Base-by-base conservation (phyloP, 1,140 invertebrate species). In the Leptonema lineaticorne region DNA sequence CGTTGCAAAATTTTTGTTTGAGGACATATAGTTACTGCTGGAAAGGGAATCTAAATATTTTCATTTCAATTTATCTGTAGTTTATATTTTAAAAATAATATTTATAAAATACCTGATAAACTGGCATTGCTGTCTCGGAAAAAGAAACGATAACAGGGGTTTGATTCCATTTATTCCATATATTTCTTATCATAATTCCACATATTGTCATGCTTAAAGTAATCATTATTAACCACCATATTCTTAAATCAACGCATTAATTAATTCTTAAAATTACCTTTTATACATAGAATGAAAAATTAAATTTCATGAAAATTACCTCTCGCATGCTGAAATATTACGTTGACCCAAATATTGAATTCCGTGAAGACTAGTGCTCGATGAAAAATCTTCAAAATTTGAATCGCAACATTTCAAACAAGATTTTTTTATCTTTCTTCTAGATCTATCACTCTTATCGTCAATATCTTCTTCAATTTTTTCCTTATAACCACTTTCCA, bases 1-100 rank as follows among this genome's bases (percentile, higher is more conserved):
- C 74, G 77, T 70, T 81, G 79, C 27, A 78, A 77, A 1, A 83
- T 76, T 71, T 86, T 86, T 3, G 82, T 85, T 76, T 86, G 84
- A 2, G 83, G 80, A 63, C 86, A 87, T 16, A 87, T 78, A 0
- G 85, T 87, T 9, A 87, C 80, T 0, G 86, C 82, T 11, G 86
- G 86, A 70, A 86, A 87, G 0, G 86, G 86, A 37, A 87, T 85
- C 78, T 80, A 57, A 24, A 62, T 18, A 18, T 53, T 16, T 16
- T 6, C 16, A 8, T 9, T 9, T 53, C 4, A 20, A 53, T 3
- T 53, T 53, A 16, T n/a, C n/a, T n/a, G n/a, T n/a, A n/a, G n/a
- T n/a, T n/a, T n/a, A n/a, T n/a, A n/a, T n/a, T n/a, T n/a, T n/a
- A n/a, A n/a, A n/a, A n/a, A n/a, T n/a, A 29, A 8, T 30, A 37